phyloP scores from a whole-genome alignment of 2,113 vertebrate species.

The Climacteris rufus region DNA sequence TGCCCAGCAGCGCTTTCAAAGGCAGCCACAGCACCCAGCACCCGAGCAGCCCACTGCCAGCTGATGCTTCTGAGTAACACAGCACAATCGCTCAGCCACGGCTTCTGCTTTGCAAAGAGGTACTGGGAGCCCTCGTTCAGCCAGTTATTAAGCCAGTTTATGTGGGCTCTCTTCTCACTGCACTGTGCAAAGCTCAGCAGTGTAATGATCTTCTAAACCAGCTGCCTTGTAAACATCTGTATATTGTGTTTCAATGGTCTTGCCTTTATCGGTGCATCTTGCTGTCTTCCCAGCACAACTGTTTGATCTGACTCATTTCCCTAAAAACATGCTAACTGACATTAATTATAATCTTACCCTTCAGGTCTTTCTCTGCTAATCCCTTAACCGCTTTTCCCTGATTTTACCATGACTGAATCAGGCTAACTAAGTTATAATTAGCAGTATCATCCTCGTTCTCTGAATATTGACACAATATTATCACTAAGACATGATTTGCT shows the following conservation, averaged over 20 bases:
- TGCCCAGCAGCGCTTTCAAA: not conserved
- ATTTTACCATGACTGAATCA: not conserved
- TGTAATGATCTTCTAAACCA: not conserved
- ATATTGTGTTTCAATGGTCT: rapidly evolving
- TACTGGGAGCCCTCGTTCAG: not conserved
- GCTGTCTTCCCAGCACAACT: not conserved
- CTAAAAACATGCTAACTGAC: not conserved
- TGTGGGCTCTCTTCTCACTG: not conserved
- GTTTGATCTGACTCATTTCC: constrained; percentile 18
- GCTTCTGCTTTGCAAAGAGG: not conserved
- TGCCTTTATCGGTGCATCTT: not conserved
- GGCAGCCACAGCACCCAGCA: not conserved
- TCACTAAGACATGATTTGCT: not conserved
- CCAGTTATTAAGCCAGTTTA: not conserved
- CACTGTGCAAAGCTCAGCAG: not conserved
- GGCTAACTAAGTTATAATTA: not conserved
- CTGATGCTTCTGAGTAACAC: not conserved
- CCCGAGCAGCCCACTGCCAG: not conserved
- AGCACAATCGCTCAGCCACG: not conserved
- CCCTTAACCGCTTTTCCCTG: not conserved
- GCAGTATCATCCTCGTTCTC: not conserved
- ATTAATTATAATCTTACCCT: not conserved
- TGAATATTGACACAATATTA: not conserved
- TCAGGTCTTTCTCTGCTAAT: constrained; percentile 14
- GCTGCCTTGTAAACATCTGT: not conserved